A percentile compares a stretch with the other conserved stretches of the same genome.
Evolutionary conservation across 2,888 invertebrate species (phyloP).

Genomic region (Cheilosia impressa): DNA sequence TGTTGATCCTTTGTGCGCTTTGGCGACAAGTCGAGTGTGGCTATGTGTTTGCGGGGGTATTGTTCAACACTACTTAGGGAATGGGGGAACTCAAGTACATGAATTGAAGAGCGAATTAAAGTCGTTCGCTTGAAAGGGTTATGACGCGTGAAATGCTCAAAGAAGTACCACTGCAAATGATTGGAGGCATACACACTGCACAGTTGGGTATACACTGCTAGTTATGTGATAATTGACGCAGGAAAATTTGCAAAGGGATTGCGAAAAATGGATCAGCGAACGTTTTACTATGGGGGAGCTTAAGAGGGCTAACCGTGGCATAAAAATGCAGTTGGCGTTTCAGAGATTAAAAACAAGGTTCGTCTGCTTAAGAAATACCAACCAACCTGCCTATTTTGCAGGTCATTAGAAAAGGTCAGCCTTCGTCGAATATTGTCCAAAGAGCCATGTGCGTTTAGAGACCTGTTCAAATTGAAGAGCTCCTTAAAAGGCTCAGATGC

Average conservation of each 20-base stretch:
- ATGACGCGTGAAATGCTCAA: constrained; percentile 49
- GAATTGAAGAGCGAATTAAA: constrained; percentile 50
- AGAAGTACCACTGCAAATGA: constrained; percentile 18
- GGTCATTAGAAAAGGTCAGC: no score
- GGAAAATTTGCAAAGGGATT: neutral
- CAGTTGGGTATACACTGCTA: constrained; percentile 8
- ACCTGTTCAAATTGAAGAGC: no score
- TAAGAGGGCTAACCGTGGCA: neutral
- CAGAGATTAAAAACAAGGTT: no score
- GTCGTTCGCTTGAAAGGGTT: constrained; percentile 42
- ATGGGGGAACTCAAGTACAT: no score
- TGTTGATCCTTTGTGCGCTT: constrained; percentile 37
- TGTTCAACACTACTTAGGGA: neutral
- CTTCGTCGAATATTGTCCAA: no score
- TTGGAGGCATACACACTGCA: neutral
- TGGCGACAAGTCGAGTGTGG: constrained; percentile 40
- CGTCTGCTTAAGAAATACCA: no score
- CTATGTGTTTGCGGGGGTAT: constrained; percentile 13
- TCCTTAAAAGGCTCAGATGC: no score
- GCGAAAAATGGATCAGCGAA: neutral
- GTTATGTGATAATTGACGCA: constrained; percentile 34
- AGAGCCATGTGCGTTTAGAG: no score
- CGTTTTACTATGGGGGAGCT: neutral
- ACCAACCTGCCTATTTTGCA: no score
- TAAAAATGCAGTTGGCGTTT: no score